These are phyloP conservation scores for Anoplopoma fimbria DNA, from an alignment of 2,113 vertebrate genomes.

Conservation along the genomic window DNA sequence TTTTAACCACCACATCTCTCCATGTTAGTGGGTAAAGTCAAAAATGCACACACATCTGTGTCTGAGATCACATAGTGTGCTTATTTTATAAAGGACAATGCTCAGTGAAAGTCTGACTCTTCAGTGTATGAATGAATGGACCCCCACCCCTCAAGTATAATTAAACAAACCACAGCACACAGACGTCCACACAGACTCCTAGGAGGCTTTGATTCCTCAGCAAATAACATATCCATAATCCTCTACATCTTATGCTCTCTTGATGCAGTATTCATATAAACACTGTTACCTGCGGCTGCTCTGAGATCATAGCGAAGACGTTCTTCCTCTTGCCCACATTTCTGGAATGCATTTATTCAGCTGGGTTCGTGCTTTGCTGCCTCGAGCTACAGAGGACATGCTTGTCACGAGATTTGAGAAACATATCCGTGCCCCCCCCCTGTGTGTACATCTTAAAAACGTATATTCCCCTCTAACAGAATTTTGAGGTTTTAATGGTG, in stretches of 20 bases:
- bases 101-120: conserved; percentile 2
- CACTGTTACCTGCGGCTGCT: conserved; percentile 71
- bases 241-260: conserved; percentile 49
- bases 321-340: conserved; percentile 73
- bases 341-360: conserved; percentile 82
- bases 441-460: conserved; percentile 55
- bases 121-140: conserved; percentile 1
- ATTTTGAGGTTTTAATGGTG: conserved; percentile 62
- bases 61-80: neutral
- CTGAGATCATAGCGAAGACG: conserved; percentile 63
- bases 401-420: conserved; percentile 74
- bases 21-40: neutral
- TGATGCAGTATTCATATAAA: conserved; percentile 71
- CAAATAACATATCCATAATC: conserved; percentile 52
- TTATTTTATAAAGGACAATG: conserved; percentile 6
- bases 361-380: conserved; percentile 68
- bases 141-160: neutral
- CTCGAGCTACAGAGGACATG: conserved; percentile 66
- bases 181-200: conserved; percentile 31
- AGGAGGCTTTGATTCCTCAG: conserved; percentile 48
- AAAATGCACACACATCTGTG: neutral
- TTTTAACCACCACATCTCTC: conserved; percentile 6
- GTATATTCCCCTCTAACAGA: conserved; percentile 33
- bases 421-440: conserved; percentile 54
- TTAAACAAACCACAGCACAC: conserved; percentile 30